Conservation (phyloP, 2,113 vertebrate genomes). For the Meleagris gallopavo region DNA sequence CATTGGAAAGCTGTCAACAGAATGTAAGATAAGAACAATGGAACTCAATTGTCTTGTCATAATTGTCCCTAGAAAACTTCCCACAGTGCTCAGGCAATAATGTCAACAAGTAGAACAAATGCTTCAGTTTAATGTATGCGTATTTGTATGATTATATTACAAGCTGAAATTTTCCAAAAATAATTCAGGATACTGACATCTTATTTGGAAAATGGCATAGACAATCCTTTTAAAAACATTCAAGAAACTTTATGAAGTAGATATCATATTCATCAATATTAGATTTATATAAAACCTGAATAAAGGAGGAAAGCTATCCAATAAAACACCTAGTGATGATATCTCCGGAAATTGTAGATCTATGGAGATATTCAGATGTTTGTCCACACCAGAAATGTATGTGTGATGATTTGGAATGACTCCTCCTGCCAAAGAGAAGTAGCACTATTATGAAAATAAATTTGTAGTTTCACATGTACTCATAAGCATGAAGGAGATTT, state of each 20-base stretch:
- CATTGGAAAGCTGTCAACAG: slow-evolving; percentile 32
- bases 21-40: neutral
- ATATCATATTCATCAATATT: neutral
- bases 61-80: neutral
- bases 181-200: neutral
- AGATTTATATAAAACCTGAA: neutral
- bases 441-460: fast-evolving
- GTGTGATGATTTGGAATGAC: neutral
- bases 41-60: neutral
- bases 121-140: neutral
- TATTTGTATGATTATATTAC: neutral
- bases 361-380: neutral
- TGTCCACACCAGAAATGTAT: neutral
- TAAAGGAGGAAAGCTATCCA: neutral
- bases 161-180: neutral
- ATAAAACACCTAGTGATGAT: neutral
- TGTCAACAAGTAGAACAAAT: neutral
- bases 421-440: neutral
- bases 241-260: neutral
- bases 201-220: neutral
- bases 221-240: neutral
- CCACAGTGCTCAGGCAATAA: neutral
- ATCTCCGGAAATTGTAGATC: neutral
- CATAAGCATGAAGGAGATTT: neutral
- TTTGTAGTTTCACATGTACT: neutral